A percentile compares a stretch with the other conserved stretches of the same genome.
Conservation (phyloP, 2,113 vertebrate species). For the Glaucomys volans region DNA sequence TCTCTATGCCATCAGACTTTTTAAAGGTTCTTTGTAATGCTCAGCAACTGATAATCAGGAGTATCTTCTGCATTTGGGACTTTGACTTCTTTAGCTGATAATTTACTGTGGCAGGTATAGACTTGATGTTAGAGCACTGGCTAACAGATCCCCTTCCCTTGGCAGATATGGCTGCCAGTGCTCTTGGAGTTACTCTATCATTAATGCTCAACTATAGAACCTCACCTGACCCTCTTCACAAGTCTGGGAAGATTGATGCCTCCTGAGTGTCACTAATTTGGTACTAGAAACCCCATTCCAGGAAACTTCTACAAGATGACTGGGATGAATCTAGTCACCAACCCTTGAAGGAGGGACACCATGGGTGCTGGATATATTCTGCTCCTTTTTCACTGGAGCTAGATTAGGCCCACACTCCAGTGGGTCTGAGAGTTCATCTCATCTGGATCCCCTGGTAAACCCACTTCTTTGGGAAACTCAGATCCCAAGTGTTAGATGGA, state of each 20-base stretch:
- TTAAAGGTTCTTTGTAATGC: conserved; percentile 64
- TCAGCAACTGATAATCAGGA: conserved; percentile 19
- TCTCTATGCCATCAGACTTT: conserved; percentile 70
- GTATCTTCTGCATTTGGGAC: conserved; percentile 55
- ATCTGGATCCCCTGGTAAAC: conserved; percentile 4
- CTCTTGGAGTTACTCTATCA: background rate
- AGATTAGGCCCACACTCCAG: background rate
- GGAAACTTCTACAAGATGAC: background rate
- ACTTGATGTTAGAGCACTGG: background rate
- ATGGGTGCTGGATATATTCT: background rate
- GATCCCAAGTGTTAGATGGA: background rate
- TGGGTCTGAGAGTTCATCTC: background rate
- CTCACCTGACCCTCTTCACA: background rate
- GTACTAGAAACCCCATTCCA: background rate
- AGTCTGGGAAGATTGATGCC: background rate
- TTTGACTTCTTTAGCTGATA: conserved; percentile 26
- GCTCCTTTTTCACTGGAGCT: background rate
- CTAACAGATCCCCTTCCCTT: background rate
- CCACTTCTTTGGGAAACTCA: background rate
- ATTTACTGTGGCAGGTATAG: background rate
- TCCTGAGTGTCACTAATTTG: background rate
- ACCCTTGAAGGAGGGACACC: background rate
- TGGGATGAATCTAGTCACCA: background rate
- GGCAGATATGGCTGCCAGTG: background rate
- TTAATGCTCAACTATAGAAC: background rate